phyloP scores from a whole-genome alignment of 1,140 invertebrate genomes.

The Muscidifurax raptorellus region DNA sequence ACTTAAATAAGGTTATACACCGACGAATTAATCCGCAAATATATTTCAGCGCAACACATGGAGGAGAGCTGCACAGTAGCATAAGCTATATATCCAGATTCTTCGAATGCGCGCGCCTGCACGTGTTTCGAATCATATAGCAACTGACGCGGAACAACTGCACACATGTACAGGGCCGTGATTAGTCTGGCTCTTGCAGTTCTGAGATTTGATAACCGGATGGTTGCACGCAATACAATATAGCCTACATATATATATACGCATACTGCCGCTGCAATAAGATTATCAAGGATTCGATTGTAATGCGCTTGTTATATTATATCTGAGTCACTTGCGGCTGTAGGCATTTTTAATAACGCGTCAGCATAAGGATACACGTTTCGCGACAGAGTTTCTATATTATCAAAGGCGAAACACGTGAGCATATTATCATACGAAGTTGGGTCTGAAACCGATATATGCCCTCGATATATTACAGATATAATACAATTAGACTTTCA shows the following conservation, averaged over 20 bases:
- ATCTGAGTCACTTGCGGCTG: neutral
- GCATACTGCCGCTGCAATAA: neutral
- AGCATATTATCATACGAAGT: no score
- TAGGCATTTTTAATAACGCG: neutral
- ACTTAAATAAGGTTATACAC: neutral
- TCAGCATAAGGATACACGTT: neutral
- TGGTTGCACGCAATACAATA: neutral
- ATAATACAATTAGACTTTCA: neutral
- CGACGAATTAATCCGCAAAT: neutral
- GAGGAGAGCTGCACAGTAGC: neutral
- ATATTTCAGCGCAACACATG: neutral
- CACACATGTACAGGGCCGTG: neutral
- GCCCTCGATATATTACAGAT: neutral
- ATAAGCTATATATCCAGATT: neutral
- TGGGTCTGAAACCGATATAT: neutral
- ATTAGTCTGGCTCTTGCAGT: neutral
- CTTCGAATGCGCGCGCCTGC: neutral
- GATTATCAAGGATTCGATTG: neutral
- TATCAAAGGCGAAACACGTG: neutral
- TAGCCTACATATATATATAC: neutral
- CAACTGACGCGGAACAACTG: constrained; percentile 12
- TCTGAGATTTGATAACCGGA: constrained; percentile 1
- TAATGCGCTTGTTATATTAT: neutral
- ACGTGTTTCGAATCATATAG: constrained; percentile 21
- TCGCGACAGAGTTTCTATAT: neutral